These are phyloP conservation scores for Lindbergichthys nudifrons DNA, from an alignment of 2,797 vertebrate species.

Conservation along the genomic window DNA sequence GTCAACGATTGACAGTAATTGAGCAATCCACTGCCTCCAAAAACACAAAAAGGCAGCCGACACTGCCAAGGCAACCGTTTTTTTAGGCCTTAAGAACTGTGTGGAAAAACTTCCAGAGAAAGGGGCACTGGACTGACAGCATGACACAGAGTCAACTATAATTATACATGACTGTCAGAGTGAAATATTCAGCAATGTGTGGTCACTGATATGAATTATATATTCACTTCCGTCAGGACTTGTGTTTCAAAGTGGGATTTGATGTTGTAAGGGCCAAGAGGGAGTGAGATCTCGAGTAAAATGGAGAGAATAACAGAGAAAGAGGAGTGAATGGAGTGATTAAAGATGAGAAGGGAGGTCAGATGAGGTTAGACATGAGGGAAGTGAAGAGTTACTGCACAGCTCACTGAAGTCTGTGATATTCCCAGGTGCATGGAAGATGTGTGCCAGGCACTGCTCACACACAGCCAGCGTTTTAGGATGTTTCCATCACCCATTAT, in stretches of 20 bases:
- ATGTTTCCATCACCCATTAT: constrained; percentile 5
- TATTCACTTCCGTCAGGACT: constrained; percentile 61
- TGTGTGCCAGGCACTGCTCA: constrained; percentile 13
- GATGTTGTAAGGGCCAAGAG: constrained; percentile 50
- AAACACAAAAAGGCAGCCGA: constrained; percentile 37
- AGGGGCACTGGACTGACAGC: constrained; percentile 61
- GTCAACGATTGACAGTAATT: constrained; percentile 66
- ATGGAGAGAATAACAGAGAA: constrained; percentile 34
- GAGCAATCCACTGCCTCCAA: constrained; percentile 45
- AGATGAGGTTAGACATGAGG: constrained; percentile 47
- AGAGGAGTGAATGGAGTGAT: constrained; percentile 48
- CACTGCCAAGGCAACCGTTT: constrained; percentile 35
- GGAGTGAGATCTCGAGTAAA: constrained; percentile 36
- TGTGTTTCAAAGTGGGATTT: constrained; percentile 65
- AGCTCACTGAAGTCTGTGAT: constrained; percentile 36
- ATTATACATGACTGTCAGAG: constrained; percentile 74
- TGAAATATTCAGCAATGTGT: constrained; percentile 72
- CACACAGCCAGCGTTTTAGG: constrained; percentile 6
- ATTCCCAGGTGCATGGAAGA: constrained; percentile 24
- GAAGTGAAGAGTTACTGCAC: constrained; percentile 38
- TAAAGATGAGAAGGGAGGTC: constrained; percentile 32
- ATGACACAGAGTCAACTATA: constrained; percentile 72
- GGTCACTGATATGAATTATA: constrained; percentile 75
- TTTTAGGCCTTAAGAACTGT: constrained; percentile 42
- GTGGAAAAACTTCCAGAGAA: constrained; percentile 30